Percentiles rank a stretch among this genome's conserved stretches.
phyloP scores from a whole-genome alignment of 2,113 vertebrate species.

The Heterotis niloticus region DNA sequence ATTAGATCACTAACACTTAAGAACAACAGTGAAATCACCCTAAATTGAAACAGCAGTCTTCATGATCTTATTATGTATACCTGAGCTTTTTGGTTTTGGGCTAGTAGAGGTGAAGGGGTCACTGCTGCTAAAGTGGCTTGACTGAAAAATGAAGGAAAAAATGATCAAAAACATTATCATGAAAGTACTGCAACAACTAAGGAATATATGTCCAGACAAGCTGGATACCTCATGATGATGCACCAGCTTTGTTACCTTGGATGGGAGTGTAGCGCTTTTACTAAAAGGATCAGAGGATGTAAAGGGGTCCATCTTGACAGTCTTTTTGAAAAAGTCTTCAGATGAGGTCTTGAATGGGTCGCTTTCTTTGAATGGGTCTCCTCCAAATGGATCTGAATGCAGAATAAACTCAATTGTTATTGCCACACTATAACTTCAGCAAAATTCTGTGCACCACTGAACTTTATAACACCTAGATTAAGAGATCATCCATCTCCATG shows the following conservation, averaged over 20 bases:
- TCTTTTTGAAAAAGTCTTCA: constrained; percentile 92
- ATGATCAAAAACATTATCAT: not conserved
- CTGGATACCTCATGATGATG: too few species aligned
- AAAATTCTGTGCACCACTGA: too few species aligned
- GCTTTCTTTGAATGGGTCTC: constrained; percentile 90
- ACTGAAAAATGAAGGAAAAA: constrained; percentile 49
- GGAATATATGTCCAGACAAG: not conserved
- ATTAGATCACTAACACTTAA: too few species aligned
- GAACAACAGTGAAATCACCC: too few species aligned
- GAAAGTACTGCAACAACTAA: not conserved
- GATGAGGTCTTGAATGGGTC: constrained; percentile 80
- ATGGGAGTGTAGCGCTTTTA: constrained; percentile 76
- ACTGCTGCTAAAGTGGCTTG: constrained; percentile 75
- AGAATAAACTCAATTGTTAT: not conserved
- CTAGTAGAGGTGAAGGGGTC: constrained; percentile 83
- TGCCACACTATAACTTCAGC: not conserved
- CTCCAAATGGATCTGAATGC: constrained; percentile 86
- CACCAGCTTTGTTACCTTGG: constrained; percentile 67
- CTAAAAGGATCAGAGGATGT: constrained; percentile 81
- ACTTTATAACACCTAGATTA: too few species aligned
- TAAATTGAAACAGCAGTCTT: too few species aligned
- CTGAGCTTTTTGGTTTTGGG: constrained; percentile 81
- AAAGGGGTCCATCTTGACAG: constrained; percentile 82
- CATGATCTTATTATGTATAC: constrained; percentile 51
- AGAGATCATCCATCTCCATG: too few species aligned